A percentile compares a stretch with the other conserved stretches of the same genome.
These are phyloP conservation scores for Archips crataeganus DNA, from an alignment of 2,888 invertebrate genomes.

Conservation along the genomic window DNA sequence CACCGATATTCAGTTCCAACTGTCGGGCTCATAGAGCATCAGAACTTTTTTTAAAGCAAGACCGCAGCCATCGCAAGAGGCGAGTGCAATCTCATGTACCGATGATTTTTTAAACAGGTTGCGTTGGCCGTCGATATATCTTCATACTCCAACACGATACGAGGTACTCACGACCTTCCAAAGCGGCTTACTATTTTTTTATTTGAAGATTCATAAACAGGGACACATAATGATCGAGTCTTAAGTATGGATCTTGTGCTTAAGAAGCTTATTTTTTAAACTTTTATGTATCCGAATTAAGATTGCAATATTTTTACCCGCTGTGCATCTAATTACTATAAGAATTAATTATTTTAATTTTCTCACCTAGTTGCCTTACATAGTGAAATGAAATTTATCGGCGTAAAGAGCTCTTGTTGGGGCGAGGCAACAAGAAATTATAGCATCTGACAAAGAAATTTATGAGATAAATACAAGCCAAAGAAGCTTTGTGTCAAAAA, in stretches of 20 bases:
- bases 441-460: conserved; percentile 40
- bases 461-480: conserved; percentile 37
- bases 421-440: conserved; percentile 38
- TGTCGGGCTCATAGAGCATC: neutral
- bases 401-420: conserved; percentile 26
- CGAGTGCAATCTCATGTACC: conserved; percentile 56
- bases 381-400: conserved; percentile 5
- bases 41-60: conserved; percentile 8
- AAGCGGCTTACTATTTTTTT: conserved; percentile 11
- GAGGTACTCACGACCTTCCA: neutral
- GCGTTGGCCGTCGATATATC: conserved; percentile 45
- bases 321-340: neutral
- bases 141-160: conserved; percentile 17
- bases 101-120: conserved; percentile 60
- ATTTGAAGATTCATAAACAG: neutral
- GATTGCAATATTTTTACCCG: neutral
- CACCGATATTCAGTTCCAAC: neutral
- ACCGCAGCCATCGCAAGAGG: conserved; percentile 33
- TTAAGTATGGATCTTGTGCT: no score
- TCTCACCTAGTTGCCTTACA: conserved; percentile 8
- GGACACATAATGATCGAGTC: neutral
- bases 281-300: no score
- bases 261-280: no score
- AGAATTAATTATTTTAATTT: neutral
- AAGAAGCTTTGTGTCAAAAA: conserved; percentile 41